Conservation (phyloP, 2,797 vertebrate species). For the Iguana delicatissima region DNA sequence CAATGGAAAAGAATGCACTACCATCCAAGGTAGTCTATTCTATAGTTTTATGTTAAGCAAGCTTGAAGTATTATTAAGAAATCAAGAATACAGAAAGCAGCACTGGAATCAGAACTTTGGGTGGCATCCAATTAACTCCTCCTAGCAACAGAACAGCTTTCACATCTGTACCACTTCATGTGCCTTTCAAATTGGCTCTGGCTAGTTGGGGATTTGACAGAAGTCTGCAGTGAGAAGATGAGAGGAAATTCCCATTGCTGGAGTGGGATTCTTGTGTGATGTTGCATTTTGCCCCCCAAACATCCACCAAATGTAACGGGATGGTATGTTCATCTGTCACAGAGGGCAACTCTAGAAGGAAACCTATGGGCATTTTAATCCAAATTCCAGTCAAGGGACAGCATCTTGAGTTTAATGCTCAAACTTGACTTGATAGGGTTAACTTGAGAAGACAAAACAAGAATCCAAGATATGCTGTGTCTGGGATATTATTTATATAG, state of each 20-base stretch:
- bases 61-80: background rate
- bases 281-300: background rate
- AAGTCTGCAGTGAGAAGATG: background rate
- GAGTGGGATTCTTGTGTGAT: background rate
- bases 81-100: background rate
- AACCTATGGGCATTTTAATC: background rate
- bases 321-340: background rate
- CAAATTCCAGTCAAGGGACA: background rate
- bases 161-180: background rate
- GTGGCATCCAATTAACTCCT: background rate
- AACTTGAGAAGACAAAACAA: background rate
- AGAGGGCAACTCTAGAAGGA: background rate
- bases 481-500: background rate
- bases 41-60: background rate
- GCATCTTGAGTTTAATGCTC: background rate
- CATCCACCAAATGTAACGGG: background rate
- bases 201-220: background rate
- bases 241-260: background rate
- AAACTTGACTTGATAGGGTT: background rate
- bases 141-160: background rate
- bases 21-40: too few species aligned
- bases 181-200: background rate
- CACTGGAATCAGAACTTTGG: background rate
- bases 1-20: too few species aligned
- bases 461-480: background rate